phyloP scores from a whole-genome alignment of 2,888 invertebrate species.

The Aleiodes alternator region DNA sequence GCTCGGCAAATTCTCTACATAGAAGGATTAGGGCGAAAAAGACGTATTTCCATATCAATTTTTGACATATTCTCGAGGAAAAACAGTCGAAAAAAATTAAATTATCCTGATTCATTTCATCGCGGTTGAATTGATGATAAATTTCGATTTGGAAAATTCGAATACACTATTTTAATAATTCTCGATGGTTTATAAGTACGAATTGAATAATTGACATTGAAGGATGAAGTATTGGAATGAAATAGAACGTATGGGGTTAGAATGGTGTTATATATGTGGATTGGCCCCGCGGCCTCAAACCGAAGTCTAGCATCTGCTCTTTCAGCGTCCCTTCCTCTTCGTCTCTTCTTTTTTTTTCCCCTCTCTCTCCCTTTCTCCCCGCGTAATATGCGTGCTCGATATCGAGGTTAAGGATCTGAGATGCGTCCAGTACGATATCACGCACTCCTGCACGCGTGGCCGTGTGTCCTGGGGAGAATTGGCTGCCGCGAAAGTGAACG shows the following conservation, averaged over 20 bases:
- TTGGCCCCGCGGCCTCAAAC: slow-evolving; percentile 41
- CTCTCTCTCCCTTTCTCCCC: slow-evolving; percentile 41
- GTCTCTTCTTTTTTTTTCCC: slow-evolving; percentile 36
- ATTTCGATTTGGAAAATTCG: neutral
- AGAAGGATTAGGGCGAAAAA: too few species aligned
- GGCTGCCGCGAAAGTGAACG: slow-evolving; percentile 20
- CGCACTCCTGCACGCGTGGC: slow-evolving; percentile 73
- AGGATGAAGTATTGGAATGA: neutral
- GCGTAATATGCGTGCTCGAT: slow-evolving; percentile 72
- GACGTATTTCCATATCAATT: too few species aligned
- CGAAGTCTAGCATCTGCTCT: slow-evolving; percentile 48
- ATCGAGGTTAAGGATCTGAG: slow-evolving; percentile 68
- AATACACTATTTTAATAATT: neutral
- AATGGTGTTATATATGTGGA: slow-evolving; percentile 10
- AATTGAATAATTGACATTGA: neutral
- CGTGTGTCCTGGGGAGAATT: slow-evolving; percentile 43
- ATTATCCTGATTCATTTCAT: too few species aligned
- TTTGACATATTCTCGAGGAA: too few species aligned
- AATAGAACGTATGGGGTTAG: slow-evolving; percentile 3
- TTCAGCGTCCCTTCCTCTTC: slow-evolving; percentile 44
- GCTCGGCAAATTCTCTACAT: too few species aligned
- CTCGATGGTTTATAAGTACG: neutral
- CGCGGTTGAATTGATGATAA: too few species aligned
- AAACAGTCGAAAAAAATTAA: too few species aligned
- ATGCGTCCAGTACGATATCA: slow-evolving; percentile 67